Evolutionary conservation across 1,140 invertebrate genomes (phyloP).

Genomic region (Aphaenogaster rudis): DNA sequence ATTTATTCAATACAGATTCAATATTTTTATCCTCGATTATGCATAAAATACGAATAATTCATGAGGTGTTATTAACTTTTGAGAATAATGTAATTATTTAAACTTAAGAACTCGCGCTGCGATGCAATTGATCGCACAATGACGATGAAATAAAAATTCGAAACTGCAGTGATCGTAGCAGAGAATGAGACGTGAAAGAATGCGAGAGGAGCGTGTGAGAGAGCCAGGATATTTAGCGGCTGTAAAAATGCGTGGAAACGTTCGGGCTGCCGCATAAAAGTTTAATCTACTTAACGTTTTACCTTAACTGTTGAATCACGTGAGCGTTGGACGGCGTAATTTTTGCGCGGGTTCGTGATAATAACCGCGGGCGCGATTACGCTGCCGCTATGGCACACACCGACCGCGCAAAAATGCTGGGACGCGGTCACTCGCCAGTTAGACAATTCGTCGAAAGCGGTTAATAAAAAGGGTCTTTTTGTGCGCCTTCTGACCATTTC

Average conservation of each 20-base stretch:
- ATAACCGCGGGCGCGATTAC: slow-evolving; percentile 58
- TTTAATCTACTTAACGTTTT: slow-evolving; percentile 65
- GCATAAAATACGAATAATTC: not conserved
- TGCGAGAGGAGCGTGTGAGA: not conserved
- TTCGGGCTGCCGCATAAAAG: slow-evolving; percentile 45
- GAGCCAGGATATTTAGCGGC: slow-evolving; percentile 46
- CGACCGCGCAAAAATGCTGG: slow-evolving; percentile 33
- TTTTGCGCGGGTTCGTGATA: slow-evolving; percentile 51
- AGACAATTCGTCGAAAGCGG: slow-evolving; percentile 30
- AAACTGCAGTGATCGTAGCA: not conserved
- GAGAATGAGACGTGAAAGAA: not conserved
- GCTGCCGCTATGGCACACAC: not conserved
- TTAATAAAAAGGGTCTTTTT: slow-evolving; percentile 38
- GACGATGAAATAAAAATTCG: slow-evolving; percentile 10
- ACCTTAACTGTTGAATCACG: slow-evolving; percentile 62
- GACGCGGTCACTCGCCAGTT: slow-evolving; percentile 27
- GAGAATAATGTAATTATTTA: slow-evolving; percentile 6
- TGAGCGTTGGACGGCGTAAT: slow-evolving; percentile 51
- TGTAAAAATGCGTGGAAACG: slow-evolving; percentile 61
- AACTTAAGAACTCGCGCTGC: not conserved
- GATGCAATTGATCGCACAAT: not conserved
- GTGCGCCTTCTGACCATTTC: not conserved
- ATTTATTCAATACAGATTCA: not conserved
- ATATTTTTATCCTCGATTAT: slow-evolving; percentile 7
- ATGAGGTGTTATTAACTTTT: not conserved